Conservation (phyloP, 2,888 invertebrate species). For the Empis stercorea region DNA sequence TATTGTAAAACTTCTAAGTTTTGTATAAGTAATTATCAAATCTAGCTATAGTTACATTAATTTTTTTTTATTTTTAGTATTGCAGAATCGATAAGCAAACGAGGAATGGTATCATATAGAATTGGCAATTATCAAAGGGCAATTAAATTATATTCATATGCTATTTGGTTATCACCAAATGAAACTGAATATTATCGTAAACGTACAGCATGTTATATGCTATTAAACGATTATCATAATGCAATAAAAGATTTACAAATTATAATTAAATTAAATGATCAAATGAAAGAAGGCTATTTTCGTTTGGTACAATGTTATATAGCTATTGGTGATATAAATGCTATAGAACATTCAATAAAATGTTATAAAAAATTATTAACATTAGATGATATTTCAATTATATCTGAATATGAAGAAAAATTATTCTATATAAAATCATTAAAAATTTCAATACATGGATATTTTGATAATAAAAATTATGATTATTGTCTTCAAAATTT, state of each 20-base stretch:
- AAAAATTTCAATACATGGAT: too few relatives aligned
- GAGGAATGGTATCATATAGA: conserved; percentile 70
- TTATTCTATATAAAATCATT: too few relatives aligned
- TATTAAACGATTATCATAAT: conserved; percentile 62
- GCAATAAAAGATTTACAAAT: conserved; percentile 69
- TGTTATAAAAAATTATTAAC: too few relatives aligned
- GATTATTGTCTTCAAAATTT: too few relatives aligned
- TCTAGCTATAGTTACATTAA: too few relatives aligned
- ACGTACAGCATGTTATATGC: conserved; percentile 78
- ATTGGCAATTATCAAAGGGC: conserved; percentile 71
- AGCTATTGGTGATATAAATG: conserved; percentile 51
- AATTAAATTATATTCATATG: conserved; percentile 64
- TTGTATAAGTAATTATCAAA: too few relatives aligned
- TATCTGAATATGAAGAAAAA: too few relatives aligned
- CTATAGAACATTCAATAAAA: conserved; percentile 52
- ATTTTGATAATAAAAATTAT: too few relatives aligned
- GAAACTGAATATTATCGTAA: conserved; percentile 74
- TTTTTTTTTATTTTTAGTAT: conserved; percentile 38
- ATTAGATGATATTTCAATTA: too few relatives aligned
- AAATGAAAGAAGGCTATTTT: conserved; percentile 50
- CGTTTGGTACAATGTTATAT: conserved; percentile 67
- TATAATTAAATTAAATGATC: conserved; percentile 54
- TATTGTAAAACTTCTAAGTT: too few relatives aligned
- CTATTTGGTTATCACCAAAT: conserved; percentile 67
- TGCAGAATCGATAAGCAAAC: conserved; percentile 66